phyloP scores from a whole-genome alignment of 2,113 vertebrate genomes.

The Pycnonotus jocosus region DNA sequence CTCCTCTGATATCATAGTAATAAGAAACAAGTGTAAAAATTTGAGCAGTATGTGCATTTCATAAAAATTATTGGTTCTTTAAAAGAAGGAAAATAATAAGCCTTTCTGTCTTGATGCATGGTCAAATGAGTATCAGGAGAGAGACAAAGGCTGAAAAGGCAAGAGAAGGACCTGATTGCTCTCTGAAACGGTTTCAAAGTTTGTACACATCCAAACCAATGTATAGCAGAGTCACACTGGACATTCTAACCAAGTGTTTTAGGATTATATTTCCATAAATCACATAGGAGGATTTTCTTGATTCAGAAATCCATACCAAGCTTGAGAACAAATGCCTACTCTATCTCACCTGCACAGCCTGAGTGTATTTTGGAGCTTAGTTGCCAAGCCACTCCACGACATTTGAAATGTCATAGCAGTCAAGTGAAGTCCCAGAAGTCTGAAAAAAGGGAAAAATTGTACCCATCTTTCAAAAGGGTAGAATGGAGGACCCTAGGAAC shows the following conservation, averaged over 20 bases:
- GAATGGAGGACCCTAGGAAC: not conserved
- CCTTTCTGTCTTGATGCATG: not conserved
- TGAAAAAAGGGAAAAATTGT: not conserved
- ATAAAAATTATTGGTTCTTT: not conserved
- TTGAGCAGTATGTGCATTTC: not conserved
- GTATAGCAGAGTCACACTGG: not conserved
- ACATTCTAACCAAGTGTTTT: not conserved
- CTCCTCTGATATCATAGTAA: not conserved
- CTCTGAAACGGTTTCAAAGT: not conserved
- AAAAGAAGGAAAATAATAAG: not conserved
- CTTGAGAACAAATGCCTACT: not conserved
- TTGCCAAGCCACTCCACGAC: not conserved
- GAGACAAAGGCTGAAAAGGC: not conserved
- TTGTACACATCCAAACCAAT: not conserved
- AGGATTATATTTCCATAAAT: not conserved
- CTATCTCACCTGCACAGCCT: not conserved
- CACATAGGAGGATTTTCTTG: not conserved
- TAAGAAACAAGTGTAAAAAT: not conserved
- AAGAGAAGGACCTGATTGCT: not conserved
- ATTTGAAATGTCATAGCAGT: not conserved
- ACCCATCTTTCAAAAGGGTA: not conserved
- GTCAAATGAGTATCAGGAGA: not conserved
- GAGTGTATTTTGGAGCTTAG: not conserved
- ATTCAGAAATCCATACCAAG: not conserved
- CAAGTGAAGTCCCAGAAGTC: not conserved